Percentiles rank a stretch among this genome's conserved stretches.
Conservation (phyloP, 2,797 vertebrate genomes). For the Rhodeus uyekii region DNA sequence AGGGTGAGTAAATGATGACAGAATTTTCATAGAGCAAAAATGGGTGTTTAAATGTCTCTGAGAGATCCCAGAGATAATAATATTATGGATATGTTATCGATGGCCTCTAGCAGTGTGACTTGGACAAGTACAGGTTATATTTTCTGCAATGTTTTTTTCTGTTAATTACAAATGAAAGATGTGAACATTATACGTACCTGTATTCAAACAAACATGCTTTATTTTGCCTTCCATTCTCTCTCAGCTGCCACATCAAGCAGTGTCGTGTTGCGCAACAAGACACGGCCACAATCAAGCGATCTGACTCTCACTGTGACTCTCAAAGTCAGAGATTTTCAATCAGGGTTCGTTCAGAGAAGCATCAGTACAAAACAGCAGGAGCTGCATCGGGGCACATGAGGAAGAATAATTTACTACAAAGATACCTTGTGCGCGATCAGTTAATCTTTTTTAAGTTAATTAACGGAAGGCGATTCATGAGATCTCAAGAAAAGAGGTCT, state of each 20-base stretch:
- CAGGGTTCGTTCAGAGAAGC: slow-evolving; percentile 22
- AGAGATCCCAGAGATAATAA: neutral
- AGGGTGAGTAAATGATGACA: neutral
- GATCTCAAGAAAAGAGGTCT: slow-evolving; percentile 11
- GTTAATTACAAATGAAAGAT: neutral
- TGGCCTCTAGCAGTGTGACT: neutral
- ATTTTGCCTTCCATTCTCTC: neutral
- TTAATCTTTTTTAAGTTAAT: slow-evolving; percentile 29
- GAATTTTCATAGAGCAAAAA: neutral
- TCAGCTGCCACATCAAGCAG: neutral
- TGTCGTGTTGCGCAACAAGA: slow-evolving; percentile 7
- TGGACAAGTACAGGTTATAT: neutral
- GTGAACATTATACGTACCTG: neutral
- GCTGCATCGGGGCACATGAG: slow-evolving; percentile 6
- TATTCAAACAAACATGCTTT: neutral
- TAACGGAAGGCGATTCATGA: neutral
- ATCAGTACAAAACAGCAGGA: neutral
- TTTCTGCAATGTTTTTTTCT: neutral
- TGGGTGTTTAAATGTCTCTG: neutral
- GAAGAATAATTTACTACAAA: neutral
- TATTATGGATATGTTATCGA: neutral
- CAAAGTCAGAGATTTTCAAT: slow-evolving; percentile 27
- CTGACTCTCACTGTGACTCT: slow-evolving; percentile 4
- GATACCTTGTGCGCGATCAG: neutral
- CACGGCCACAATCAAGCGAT: neutral